Base-by-base conservation (phyloP, 2,797 vertebrate genomes). In the Silurus aristotelis region DNA sequence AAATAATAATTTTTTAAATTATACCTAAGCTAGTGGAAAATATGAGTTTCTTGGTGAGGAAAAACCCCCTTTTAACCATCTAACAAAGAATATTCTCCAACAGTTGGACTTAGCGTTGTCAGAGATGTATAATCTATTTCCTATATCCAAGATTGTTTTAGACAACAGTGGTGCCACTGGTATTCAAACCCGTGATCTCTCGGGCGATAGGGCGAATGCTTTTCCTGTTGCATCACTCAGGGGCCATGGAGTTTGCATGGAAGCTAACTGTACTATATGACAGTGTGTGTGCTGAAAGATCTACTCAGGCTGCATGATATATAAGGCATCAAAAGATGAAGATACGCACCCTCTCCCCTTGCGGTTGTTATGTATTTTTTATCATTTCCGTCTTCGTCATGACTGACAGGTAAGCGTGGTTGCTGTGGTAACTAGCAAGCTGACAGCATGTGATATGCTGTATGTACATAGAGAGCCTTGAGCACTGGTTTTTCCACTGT, bases 301-400 rank as follows among this genome's bases (percentile, higher is more conserved):
- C 19, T 17, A 31, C 13, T 76, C 55, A 31, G 25, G 14, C 75
- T 31, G 7, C 20, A 55, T 52, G 56, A 78, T 17, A 17, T 12
- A 20, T 52, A 20, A 60, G 55, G 15, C 55, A 60, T 77, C 75
- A 78, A 77, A 77, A 58, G 13, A 15, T 77, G 55, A 78, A 38
- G 15, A 20, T 17, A 38, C 5, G 8, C 55, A 78, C 75, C 73
- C 6, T 13, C 7, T n/a, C 43, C 10, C 22, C 72, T 25, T 14
- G 25, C 60, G 75, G 15, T 38, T 60, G 75, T 60, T 14, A 78
- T 60, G 75, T 78, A 60, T 78, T 60, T 78, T 60, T 78, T 31
- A 78, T 78, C 75, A 78, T 31, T 22, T 2, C 6, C 60, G 25
- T 48, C 22, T 63, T 64, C 22, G 1, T 80, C n/a, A 60, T 20